Evolutionary conservation across 2,888 invertebrate species (phyloP).

Genomic region (Tetragonisca angustula): DNA sequence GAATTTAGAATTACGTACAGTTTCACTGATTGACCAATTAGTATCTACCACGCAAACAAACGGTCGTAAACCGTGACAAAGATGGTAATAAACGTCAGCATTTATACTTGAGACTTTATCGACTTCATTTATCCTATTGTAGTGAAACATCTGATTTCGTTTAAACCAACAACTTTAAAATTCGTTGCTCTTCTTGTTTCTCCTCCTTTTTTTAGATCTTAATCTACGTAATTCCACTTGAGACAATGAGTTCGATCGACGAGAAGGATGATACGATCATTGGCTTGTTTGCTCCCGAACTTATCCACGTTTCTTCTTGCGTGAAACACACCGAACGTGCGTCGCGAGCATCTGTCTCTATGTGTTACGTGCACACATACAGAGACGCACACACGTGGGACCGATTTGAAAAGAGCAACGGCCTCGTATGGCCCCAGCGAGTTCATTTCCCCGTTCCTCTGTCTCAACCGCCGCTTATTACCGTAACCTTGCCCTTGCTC

Average conservation of each 20-base stretch:
- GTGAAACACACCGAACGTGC: conserved; percentile 11
- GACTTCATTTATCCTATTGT: background rate
- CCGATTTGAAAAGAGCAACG: conserved; percentile 75
- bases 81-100: background rate
- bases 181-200: too few species aligned
- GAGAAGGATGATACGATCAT: background rate
- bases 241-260: background rate
- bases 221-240: conserved; percentile 8
- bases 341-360: background rate
- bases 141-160: background rate
- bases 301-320: background rate
- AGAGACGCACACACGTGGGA: conserved; percentile 5
- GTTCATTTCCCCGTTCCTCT: conserved; percentile 69
- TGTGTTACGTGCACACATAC: too few species aligned
- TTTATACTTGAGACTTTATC: background rate
- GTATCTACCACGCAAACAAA: background rate
- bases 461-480: conserved; percentile 61
- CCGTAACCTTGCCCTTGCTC: conserved; percentile 76
- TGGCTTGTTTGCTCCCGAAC: conserved; percentile 20
- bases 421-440: conserved; percentile 74
- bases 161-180: background rate
- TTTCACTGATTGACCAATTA: too few species aligned
- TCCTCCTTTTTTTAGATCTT: conserved; percentile 4
- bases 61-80: background rate
- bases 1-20: too few species aligned